Percentiles rank a stretch among this genome's conserved stretches.
Evolutionary conservation across 2,113 vertebrate species (phyloP).

Genomic region (Protobothrops mucrosquamatus): DNA sequence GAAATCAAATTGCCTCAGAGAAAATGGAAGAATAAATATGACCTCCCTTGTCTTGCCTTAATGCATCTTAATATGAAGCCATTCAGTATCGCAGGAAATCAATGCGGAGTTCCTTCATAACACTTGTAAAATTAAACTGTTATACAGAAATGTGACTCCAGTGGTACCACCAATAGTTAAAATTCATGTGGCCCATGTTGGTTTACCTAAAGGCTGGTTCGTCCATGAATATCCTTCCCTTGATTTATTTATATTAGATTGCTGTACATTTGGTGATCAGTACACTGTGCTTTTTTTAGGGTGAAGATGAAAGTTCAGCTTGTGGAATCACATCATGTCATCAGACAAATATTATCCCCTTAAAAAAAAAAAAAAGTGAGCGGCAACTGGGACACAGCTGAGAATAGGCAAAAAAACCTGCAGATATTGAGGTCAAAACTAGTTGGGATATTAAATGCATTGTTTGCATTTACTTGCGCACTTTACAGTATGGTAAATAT

Average conservation of each 20-base stretch:
- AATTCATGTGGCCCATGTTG: neutral
- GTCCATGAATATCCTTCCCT: neutral
- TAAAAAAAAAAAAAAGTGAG: neutral
- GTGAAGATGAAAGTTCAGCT: neutral
- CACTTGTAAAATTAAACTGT: conserved; percentile 36
- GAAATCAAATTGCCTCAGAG: conserved; percentile 55
- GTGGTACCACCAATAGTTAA: neutral
- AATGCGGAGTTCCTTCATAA: conserved; percentile 47
- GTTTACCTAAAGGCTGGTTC: neutral
- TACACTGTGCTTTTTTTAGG: neutral
- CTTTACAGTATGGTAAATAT: neutral
- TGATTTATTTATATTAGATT: neutral
- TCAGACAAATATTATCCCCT: neutral
- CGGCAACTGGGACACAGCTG: neutral
- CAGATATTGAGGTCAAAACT: neutral
- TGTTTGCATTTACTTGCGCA: neutral
- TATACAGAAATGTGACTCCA: conserved; percentile 26
- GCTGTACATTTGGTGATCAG: neutral
- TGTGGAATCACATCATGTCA: neutral
- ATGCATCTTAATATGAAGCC: conserved; percentile 54
- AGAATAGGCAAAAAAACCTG: neutral
- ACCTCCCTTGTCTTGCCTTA: conserved; percentile 34
- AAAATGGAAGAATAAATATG: conserved; percentile 57
- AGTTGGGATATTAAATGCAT: neutral
- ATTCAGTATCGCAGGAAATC: conserved; percentile 33